These are phyloP conservation scores for Hypotaenidia okinawae DNA, from an alignment of 2,797 vertebrate genomes.

Conservation along the genomic window DNA sequence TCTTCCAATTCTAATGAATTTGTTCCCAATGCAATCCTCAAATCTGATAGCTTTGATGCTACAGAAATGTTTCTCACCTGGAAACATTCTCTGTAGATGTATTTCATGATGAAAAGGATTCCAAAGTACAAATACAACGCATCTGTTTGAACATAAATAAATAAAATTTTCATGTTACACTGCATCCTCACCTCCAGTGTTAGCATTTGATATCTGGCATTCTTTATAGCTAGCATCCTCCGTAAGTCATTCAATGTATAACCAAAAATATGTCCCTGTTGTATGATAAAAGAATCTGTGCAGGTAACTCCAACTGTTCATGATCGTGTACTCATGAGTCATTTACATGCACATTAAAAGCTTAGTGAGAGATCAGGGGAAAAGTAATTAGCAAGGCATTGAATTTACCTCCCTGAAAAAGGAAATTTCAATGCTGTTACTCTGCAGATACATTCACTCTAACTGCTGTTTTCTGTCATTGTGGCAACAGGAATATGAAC, in stretches of 20 bases:
- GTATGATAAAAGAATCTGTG: neutral
- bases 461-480: neutral
- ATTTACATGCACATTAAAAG: neutral
- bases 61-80: too few species aligned
- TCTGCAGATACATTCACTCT: neutral
- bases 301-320: neutral
- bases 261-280: neutral
- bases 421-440: neutral
- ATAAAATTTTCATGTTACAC: neutral
- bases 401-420: neutral
- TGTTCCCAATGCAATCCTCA: neutral
- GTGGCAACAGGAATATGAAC: neutral
- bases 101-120: neutral
- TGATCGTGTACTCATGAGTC: neutral
- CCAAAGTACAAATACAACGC: neutral
- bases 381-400: neutral
- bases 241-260: neutral
- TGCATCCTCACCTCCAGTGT: neutral
- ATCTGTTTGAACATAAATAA: neutral
- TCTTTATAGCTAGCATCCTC: accelerated
- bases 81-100: neutral
- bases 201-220: neutral
- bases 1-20: neutral
- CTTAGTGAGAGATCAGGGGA: neutral
- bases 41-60: neutral